Evolutionary conservation across 1,140 invertebrate species (phyloP), one percentile per base, ranked within the genome.

Genomic region (Limonius californicus): DNA sequence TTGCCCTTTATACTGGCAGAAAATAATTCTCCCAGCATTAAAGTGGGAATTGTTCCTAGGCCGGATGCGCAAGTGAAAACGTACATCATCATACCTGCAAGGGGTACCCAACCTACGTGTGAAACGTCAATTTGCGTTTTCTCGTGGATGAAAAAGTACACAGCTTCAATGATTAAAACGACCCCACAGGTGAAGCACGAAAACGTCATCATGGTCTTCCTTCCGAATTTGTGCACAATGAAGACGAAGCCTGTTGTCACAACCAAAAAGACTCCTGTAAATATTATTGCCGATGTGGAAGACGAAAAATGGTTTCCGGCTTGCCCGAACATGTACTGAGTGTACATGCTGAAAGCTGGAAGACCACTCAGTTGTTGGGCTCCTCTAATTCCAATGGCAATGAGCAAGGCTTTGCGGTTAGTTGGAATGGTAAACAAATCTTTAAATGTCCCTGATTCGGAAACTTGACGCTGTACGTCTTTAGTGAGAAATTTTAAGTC

Each of bases 181-280:
- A 59, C 2, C 1, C 15, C 20, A 15, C 16, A 20, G 1, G 39
- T 42, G 2, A 47, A 43, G 47, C 57, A 59, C 6, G 57, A 59
- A 43, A 20, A 53, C 1, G 16, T 60, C 30, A 60, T 19, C 7
- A 20, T 4, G 1, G 7, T 11, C 16, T 20, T 84, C 66, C 90
- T 80, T 8, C 91, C 89, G 14, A 82, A 79, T 59, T 81, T 83
- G 75, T 92, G 89, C 56, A 90, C 85, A 30, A 87, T 70, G 35
- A 85, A 73, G 1, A 14, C 8, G 11, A 2, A 14, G 1, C 16
- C n/a, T 11, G 8, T 19, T 3, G 9, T 23, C 2, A 21, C 3
- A 20, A 43, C 21, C 62, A 88, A 87, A 2, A 88, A 80, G 1
- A 60, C 55, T 15, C 60, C 63, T 23, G 64, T 65, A 39, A 69